Evolutionary conservation across 2,797 vertebrate species (phyloP).

Genomic region (Sebastes steindachneri): DNA sequence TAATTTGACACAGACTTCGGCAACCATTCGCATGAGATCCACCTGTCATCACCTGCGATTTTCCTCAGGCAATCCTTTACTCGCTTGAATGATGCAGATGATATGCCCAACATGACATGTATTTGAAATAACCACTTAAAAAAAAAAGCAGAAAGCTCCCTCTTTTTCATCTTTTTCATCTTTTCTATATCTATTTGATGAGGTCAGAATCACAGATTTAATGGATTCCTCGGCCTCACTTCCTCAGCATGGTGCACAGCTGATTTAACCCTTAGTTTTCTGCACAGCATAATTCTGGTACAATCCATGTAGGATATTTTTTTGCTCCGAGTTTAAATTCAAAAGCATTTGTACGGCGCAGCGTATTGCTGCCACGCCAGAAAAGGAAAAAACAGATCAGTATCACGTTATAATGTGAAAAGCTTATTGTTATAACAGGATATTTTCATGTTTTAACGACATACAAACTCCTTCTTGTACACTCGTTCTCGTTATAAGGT

Average conservation of each 20-base stretch:
- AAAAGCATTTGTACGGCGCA: not conserved
- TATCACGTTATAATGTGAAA: not conserved
- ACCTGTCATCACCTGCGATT: not conserved
- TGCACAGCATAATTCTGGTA: not conserved
- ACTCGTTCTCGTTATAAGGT: not conserved
- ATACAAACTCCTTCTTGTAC: too few relatives aligned
- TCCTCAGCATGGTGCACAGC: too few relatives aligned
- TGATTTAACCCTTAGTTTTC: not conserved
- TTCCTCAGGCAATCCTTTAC: not conserved
- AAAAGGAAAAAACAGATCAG: not conserved
- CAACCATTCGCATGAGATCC: not conserved
- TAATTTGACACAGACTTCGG: not conserved
- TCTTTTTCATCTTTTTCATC: not conserved
- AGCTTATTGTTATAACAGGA: not conserved
- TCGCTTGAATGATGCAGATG: not conserved
- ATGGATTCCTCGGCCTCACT: not conserved
- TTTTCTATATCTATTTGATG: not conserved
- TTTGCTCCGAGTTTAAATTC: not conserved
- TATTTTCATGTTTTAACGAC: not conserved
- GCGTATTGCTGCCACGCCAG: not conserved
- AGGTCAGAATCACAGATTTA: not conserved
- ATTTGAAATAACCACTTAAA: not conserved
- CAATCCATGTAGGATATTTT: not conserved
- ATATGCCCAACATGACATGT: not conserved
- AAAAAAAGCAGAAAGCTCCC: not conserved